Base-by-base conservation (phyloP, 2,113 vertebrate genomes). In the Leucopsar rothschildi region DNA sequence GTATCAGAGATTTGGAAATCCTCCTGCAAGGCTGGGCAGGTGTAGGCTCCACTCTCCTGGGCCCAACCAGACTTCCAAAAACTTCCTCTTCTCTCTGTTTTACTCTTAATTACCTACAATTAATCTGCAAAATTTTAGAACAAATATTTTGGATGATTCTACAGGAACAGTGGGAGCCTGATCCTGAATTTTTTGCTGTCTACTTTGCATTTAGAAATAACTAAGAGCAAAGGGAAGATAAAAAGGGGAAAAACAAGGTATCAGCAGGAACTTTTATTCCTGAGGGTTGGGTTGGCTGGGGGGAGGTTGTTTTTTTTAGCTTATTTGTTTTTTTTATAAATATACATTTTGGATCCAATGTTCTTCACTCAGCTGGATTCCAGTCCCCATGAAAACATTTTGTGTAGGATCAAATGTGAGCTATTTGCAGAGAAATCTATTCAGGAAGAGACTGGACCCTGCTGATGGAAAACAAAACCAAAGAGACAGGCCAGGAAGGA, bases 391-490 rank as follows among this genome's bases (percentile, higher is more conserved):
- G 15, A 68, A 89, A 76, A 72, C n/a, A 68, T 19, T 40, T 65
- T 70, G 59, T 55, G 23, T 31, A 7, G 73, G 78, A 95, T 87
- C 85, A 88, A 82, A 82, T 11, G 35, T 25, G 53, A 53, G 47
- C 73, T 82, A 42, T 89, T 92, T 87, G 61, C 47, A 75, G 31
- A 49, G 75, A 94, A 88, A 91, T 89, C 31, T 9, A 88, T 85
- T 82, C 78, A 80, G 44, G 76, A 52, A 59, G 59, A 70, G 39
- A 8, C 42, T 83, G 66, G 71, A 63, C 83, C 85, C 92, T 86
- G 81, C 92, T 77, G 90, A 52, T 86, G 71, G 66, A 83, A 88
- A 92, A 79, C 73, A 91, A 91, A 91, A 27, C 55, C 63, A 82
- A 91, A 78, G 66, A 91, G 88, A 83, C 69, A 86, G 85, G 52